Percentiles rank a stretch among this genome's conserved stretches.
Conservation (phyloP, 2,888 invertebrate species). For the Hedychridium roseum region DNA sequence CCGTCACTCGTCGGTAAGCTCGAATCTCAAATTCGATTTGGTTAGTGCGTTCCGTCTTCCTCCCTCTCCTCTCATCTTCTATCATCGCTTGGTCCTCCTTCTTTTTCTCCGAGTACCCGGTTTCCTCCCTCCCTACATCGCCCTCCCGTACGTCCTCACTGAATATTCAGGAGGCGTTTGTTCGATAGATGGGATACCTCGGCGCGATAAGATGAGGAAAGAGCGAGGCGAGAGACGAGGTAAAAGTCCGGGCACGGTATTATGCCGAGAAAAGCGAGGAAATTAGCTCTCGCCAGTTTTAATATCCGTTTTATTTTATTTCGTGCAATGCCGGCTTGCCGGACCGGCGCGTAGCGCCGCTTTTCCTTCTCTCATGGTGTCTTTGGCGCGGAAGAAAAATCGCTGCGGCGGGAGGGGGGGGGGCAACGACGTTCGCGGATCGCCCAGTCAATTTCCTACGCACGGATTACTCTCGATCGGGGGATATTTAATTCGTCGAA, state of each 20-base stretch:
- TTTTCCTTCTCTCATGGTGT: conserved; percentile 3
- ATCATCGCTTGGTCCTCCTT: conserved; percentile 9
- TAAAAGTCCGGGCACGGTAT: conserved; percentile 18
- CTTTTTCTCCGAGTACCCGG: conserved; percentile 1
- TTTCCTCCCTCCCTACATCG: not conserved
- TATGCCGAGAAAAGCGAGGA: conserved; percentile 45
- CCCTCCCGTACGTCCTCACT: conserved; percentile 21
- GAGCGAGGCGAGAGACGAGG: conserved; percentile 4
- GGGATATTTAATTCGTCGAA: conserved; percentile 39
- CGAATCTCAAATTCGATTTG: conserved; percentile 48
- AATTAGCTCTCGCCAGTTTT: conserved; percentile 53
- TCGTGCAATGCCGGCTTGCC: conserved; percentile 17
- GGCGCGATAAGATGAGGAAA: conserved; percentile 35
- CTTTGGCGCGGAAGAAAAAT: conserved; percentile 7
- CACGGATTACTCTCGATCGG: conserved; percentile 31
- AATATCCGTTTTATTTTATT: conserved; percentile 58
- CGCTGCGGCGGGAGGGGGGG: conserved; percentile 5
- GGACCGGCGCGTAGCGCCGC: conserved; percentile 17
- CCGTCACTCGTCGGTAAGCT: conserved; percentile 45
- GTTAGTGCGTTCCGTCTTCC: conserved; percentile 16
- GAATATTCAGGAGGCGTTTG: conserved; percentile 54
- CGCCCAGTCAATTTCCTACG: conserved; percentile 44
- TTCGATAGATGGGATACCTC: conserved; percentile 46
- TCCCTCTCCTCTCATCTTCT: not conserved
- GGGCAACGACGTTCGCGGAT: conserved; percentile 10